Conservation (phyloP, 2,113 vertebrate genomes). For the Dryoscopus gambensis region DNA sequence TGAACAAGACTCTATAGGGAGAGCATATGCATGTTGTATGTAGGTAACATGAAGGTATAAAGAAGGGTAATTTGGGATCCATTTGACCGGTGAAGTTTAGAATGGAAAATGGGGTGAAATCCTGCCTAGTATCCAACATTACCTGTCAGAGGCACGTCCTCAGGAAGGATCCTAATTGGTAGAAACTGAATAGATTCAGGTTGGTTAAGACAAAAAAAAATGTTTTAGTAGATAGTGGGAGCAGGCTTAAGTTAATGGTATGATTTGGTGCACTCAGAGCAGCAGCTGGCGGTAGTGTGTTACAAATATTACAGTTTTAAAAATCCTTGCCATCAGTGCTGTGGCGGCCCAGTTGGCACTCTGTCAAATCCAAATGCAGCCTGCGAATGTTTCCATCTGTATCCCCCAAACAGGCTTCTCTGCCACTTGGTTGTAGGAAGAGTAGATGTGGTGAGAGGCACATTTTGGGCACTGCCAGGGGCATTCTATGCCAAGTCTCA, state of each 20-base stretch:
- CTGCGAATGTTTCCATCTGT: background rate
- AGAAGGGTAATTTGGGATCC: background rate
- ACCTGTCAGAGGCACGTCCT: background rate
- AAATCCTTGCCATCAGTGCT: background rate
- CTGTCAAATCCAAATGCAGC: background rate
- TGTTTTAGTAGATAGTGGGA: background rate
- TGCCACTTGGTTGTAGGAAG: background rate
- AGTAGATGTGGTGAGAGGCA: background rate
- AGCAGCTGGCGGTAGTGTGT: background rate
- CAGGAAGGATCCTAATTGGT: background rate
- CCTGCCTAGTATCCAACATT: background rate
- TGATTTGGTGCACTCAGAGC: background rate
- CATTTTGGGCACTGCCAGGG: background rate
- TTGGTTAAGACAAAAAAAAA: background rate
- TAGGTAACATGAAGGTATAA: background rate
- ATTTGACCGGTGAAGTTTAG: background rate
- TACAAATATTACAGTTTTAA: background rate
- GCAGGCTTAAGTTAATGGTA: background rate
- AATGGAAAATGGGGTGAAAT: background rate
- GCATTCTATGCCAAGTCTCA: background rate
- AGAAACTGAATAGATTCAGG: background rate
- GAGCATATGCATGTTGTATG: rapidly evolving
- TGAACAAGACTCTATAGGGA: background rate
- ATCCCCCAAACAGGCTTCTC: background rate
- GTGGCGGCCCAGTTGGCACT: background rate